Evolutionary conservation across 2,888 invertebrate genomes (phyloP), one percentile per base, ranked within the genome.

Genomic region (Troides helena): DNA sequence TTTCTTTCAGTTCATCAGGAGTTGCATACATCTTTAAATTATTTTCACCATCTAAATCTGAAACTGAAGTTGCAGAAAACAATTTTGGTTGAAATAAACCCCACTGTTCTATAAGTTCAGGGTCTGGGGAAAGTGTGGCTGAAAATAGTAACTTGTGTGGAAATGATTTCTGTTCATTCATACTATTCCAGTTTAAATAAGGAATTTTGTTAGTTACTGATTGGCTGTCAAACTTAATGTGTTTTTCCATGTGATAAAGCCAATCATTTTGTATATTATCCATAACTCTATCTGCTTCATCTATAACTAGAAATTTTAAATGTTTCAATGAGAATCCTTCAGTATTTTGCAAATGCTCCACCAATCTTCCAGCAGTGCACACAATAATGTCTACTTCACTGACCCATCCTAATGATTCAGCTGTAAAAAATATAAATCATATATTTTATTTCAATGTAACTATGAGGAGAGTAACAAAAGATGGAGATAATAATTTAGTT

Each of bases 91-190:
- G 96, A 81, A 98, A 99, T 8, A 99, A 92, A 18, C 96, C 95
- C 83, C 99, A 94, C 74, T 96, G 95, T 80, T 98, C 96, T 64
- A 99, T 90, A 84, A 98, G 98, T 87, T 99, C 99, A 0, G 99
- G 99, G 90, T 99, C 99, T 83, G 98, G 98, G 0, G 98, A 97
- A 21, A 99, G 89, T 2, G 99, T 99, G 7, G 99, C 99, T n/a
- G 99, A 99, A 82, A 99, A 98, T 2, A 99, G 91, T 62, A 99
- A 91, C 85, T 99, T 99, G 77, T 99, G 99, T 2, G 96, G 96
- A 67, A 95, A 94, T 66, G 92, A 87, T 71, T 90, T 89, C 70
- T 85, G 86, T 30, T 89, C 80, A 72, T 78, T 79, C n/a, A 94
- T 80, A 74, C 87, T 93, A 71, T 81, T 84, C 80, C 94, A 87